phyloP scores from a whole-genome alignment of 2,797 vertebrate species.

The Acanthurus tractus region DNA sequence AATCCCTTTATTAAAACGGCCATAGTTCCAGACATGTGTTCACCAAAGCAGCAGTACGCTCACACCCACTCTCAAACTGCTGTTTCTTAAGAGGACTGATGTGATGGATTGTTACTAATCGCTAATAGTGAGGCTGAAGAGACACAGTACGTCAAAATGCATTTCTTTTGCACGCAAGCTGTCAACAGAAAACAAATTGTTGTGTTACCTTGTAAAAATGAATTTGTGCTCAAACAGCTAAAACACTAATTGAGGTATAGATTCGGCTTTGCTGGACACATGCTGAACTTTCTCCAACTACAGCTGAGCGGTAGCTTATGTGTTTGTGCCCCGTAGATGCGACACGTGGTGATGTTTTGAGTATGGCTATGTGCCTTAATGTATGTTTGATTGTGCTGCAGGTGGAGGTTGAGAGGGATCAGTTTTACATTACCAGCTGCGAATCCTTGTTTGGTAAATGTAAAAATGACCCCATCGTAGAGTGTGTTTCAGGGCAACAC shows the following conservation, averaged over 20 bases:
- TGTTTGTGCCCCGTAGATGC: constrained; percentile 66
- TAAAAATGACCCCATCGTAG: constrained; percentile 53
- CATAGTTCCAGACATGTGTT: constrained; percentile 74
- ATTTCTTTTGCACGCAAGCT: constrained; percentile 53
- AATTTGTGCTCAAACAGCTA: constrained; percentile 32
- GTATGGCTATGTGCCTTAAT: constrained; percentile 88
- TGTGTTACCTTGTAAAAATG: constrained; percentile 38
- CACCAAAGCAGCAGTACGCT: constrained; percentile 61
- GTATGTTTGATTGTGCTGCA: constrained; percentile 78
- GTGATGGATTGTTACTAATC: constrained; percentile 58
- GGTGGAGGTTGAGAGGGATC: constrained; percentile 59
- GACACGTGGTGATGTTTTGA: constrained; percentile 78
- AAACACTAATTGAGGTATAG: constrained; percentile 24
- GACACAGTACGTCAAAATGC: constrained; percentile 35
- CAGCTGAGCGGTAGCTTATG: constrained; percentile 54
- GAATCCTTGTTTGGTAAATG: constrained; percentile 50
- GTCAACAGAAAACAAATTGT: constrained; percentile 45
- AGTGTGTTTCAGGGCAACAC: constrained; percentile 49
- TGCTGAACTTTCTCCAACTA: constrained; percentile 48
- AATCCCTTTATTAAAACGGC: constrained; percentile 80
- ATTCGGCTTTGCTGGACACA: constrained; percentile 68
- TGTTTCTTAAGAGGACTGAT: constrained; percentile 37
- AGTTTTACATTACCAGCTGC: constrained; percentile 53
- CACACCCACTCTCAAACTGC: constrained; percentile 56
- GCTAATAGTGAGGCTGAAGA: constrained; percentile 50